Conservation (phyloP, 1,140 invertebrate genomes). For the Gerris buenoi region DNA sequence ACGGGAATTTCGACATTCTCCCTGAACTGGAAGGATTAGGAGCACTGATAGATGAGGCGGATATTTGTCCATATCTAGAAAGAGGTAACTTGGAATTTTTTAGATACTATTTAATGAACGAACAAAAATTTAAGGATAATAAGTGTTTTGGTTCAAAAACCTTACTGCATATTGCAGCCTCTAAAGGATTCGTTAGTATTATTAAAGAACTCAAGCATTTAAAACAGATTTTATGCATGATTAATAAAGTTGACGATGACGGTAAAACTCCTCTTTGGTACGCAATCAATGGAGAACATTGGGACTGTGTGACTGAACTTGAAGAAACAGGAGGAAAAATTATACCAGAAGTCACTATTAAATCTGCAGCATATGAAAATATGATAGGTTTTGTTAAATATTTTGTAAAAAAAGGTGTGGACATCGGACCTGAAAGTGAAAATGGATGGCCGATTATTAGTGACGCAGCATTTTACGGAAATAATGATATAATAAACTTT, state of each 20-base stretch:
- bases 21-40: too few relatives aligned
- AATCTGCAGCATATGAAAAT: neutral
- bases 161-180: neutral
- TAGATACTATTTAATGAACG: neutral
- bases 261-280: neutral
- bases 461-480: neutral
- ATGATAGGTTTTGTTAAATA: neutral
- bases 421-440: neutral
- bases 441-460: neutral
- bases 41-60: too few relatives aligned
- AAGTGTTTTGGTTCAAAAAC: neutral
- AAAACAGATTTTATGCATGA: neutral
- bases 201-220: neutral
- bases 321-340: neutral
- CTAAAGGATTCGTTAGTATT: neutral
- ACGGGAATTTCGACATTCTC: too few relatives aligned
- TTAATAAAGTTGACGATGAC: neutral
- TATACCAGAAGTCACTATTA: neutral
- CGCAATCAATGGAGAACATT: neutral
- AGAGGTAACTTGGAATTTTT: neutral
- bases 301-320: neutral
- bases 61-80: too few relatives aligned
- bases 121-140: neutral
- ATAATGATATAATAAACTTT: neutral
- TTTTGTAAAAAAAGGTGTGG: neutral